These are phyloP conservation scores for Procavia capensis DNA, from an alignment of 2,113 vertebrate species.

Conservation along the genomic window DNA sequence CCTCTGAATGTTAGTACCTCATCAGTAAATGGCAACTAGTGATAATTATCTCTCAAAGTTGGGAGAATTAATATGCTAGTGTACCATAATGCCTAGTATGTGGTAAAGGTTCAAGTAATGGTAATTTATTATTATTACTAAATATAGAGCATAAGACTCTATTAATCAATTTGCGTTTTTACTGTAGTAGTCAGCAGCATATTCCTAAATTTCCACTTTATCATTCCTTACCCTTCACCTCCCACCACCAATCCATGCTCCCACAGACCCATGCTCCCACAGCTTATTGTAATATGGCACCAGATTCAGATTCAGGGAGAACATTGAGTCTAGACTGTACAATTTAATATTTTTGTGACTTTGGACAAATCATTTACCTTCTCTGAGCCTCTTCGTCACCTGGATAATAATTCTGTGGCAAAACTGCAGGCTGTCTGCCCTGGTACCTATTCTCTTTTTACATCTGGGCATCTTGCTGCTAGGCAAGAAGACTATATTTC, in stretches of 20 bases:
- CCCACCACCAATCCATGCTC: neutral
- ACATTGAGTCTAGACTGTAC: neutral
- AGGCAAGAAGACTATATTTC: constrained; percentile 5
- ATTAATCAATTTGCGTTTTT: neutral
- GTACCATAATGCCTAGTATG: neutral
- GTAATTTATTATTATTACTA: neutral
- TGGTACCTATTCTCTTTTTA: neutral
- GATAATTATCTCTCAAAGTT: neutral
- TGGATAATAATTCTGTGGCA: constrained; percentile 4
- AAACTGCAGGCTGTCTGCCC: neutral
- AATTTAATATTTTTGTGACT: neutral
- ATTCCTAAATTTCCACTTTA: neutral
- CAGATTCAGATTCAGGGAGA: neutral
- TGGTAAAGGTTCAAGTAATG: constrained; percentile 20
- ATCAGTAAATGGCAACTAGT: constrained; percentile 37
- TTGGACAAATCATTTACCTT: neutral
- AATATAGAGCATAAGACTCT: neutral
- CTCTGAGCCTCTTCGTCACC: neutral
- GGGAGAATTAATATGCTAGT: neutral
- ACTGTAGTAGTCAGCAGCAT: neutral
- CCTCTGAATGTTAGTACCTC: neutral
- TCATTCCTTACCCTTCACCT: neutral
- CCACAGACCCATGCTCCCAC: too few species aligned
- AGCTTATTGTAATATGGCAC: neutral
- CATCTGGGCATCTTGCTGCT: neutral